Conservation (phyloP, 2,113 vertebrate genomes). For the Neolamprologus cancellatus region DNA sequence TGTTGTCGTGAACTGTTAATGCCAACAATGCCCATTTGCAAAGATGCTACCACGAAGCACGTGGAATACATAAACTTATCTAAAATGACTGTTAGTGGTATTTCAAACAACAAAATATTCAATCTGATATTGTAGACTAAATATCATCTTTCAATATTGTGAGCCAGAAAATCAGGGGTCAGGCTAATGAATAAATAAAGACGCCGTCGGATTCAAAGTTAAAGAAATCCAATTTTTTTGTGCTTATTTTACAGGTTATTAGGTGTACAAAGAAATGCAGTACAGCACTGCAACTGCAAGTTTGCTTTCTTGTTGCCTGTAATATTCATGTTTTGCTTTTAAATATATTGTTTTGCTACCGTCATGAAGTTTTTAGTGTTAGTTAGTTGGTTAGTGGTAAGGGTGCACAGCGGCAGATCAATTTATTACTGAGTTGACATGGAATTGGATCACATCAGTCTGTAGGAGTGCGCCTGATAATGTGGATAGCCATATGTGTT, state of each 20-base stretch:
- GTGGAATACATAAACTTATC: accelerated
- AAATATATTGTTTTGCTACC: neutral
- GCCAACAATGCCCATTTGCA: too few relatives aligned
- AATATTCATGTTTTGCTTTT: neutral
- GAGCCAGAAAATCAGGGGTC: accelerated
- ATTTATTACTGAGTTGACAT: accelerated
- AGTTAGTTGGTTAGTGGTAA: accelerated
- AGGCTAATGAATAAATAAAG: neutral
- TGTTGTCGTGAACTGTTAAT: too few relatives aligned
- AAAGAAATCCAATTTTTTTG: neutral
- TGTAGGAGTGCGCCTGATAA: accelerated
- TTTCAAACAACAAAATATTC: accelerated
- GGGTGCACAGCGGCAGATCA: accelerated
- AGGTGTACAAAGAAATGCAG: accelerated
- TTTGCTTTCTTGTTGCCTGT: accelerated
- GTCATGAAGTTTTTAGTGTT: neutral
- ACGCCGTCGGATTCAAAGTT: accelerated
- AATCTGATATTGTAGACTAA: neutral
- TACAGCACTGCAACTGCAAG: neutral
- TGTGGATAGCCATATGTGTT: neutral
- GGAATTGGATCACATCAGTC: neutral
- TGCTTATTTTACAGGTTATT: accelerated
- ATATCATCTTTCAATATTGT: accelerated
- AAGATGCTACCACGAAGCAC: accelerated
- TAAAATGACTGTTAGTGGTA: accelerated